phyloP scores from a whole-genome alignment of 2,113 vertebrate species.

The Craseonycteris thonglongyai region DNA sequence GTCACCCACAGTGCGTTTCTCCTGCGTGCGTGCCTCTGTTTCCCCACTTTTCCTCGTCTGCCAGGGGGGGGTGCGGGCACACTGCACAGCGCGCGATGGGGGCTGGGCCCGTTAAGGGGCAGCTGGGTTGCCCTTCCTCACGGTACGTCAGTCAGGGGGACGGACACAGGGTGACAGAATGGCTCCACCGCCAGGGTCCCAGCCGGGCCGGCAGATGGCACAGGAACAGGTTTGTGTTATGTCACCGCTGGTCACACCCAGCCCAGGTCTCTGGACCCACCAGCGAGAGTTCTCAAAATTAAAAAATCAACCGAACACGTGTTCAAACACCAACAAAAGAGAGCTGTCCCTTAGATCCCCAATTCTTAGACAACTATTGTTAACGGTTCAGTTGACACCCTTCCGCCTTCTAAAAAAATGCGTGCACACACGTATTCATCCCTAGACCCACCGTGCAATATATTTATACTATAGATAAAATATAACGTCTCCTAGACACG shows the following conservation, averaged over 20 bases:
- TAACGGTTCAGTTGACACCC: not conserved
- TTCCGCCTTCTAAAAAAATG: not conserved
- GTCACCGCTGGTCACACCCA: not conserved
- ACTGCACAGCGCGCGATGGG: rapidly evolving
- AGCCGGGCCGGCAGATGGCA: not conserved
- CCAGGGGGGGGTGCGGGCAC: not conserved
- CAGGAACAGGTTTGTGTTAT: rapidly evolving
- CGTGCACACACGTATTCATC: not conserved
- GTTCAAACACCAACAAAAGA: not conserved
- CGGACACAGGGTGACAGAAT: not conserved
- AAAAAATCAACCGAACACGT: not conserved
- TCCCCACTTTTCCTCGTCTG: not conserved
- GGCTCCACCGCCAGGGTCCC: not conserved
- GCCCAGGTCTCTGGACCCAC: not conserved
- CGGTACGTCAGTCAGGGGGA: not conserved
- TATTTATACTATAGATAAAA: not conserved
- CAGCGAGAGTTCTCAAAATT: not conserved
- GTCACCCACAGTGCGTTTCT: not conserved
- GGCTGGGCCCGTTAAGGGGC: not conserved
- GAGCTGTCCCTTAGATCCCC: not conserved
- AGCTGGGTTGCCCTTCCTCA: not conserved
- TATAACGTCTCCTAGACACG: not conserved
- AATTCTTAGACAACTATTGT: not conserved
- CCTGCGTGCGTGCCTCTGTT: not conserved
- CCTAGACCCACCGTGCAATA: not conserved